These are phyloP conservation scores for Dicaeum eximium DNA, from an alignment of 2,113 vertebrate species.

Conservation along the genomic window DNA sequence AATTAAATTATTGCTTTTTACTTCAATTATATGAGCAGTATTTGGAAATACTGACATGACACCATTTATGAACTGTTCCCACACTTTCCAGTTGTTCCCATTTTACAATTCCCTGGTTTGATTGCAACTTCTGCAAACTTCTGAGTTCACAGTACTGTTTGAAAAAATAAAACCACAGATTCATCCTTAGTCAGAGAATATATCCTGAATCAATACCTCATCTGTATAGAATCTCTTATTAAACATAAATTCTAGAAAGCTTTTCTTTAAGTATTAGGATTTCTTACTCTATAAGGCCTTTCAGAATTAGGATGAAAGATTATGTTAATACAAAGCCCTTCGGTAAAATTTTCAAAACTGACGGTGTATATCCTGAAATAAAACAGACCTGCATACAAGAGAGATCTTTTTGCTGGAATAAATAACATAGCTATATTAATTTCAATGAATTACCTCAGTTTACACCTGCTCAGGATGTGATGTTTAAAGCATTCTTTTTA, in stretches of 20 bases:
- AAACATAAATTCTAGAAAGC: not conserved
- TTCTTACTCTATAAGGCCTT: not conserved
- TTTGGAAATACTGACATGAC: not conserved
- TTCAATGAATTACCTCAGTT: not conserved
- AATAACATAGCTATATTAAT: not conserved
- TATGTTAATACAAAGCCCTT: not conserved
- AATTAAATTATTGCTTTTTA: not conserved
- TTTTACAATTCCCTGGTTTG: not conserved
- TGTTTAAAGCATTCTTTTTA: not conserved
- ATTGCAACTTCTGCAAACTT: not conserved
- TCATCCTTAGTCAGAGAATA: not conserved
- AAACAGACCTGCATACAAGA: not conserved
- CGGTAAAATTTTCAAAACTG: not conserved
- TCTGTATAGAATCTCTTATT: not conserved
- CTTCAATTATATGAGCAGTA: not conserved
- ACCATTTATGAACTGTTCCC: not conserved
- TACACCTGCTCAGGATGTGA: not conserved
- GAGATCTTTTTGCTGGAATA: not conserved
- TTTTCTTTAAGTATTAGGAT: not conserved
- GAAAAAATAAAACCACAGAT: not conserved
- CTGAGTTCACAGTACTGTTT: not conserved
- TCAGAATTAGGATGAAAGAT: not conserved
- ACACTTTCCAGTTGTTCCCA: not conserved
- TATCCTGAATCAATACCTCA: not conserved
- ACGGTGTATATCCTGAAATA: not conserved